A percentile compares a stretch with the other conserved stretches of the same genome.
Conservation (phyloP, 2,113 vertebrate species). For the Petrocephalus microphthalmus region DNA sequence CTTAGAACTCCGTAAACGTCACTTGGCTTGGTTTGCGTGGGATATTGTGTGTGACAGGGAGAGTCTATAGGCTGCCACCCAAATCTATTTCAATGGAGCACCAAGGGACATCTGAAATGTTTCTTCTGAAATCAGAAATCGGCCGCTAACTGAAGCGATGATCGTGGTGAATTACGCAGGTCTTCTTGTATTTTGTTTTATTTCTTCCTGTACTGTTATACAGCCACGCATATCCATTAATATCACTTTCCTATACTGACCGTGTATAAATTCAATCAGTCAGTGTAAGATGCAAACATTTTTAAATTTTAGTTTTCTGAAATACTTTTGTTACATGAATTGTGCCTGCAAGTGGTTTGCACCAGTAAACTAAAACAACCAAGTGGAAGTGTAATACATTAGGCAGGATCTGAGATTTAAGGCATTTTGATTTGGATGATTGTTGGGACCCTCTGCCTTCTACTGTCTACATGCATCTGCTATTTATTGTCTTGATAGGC, state of each 20-base stretch:
- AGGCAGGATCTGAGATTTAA: conserved; percentile 26
- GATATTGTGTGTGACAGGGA: background rate
- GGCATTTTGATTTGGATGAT: conserved; percentile 20
- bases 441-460: background rate
- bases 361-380: conserved; percentile 19
- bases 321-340: conserved; percentile 21
- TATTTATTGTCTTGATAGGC: conserved; percentile 4
- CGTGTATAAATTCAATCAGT: conserved; percentile 13
- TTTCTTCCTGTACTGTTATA: conserved; percentile 5
- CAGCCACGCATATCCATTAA: background rate
- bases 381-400: conserved; percentile 12
- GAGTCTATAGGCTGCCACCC: background rate
- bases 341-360: background rate
- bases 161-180: background rate
- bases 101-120: background rate
- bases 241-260: conserved; percentile 3
- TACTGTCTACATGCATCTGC: background rate
- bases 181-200: conserved; percentile 1
- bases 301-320: conserved; percentile 22
- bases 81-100: background rate
- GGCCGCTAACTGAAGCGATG: background rate
- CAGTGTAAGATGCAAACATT: conserved; percentile 8
- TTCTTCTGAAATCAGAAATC: background rate
- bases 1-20: background rate
- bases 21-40: background rate